Evolutionary conservation across 2,797 vertebrate genomes (phyloP), one percentile per base, ranked within the genome.

Genomic region (Crenichthys baileyi): DNA sequence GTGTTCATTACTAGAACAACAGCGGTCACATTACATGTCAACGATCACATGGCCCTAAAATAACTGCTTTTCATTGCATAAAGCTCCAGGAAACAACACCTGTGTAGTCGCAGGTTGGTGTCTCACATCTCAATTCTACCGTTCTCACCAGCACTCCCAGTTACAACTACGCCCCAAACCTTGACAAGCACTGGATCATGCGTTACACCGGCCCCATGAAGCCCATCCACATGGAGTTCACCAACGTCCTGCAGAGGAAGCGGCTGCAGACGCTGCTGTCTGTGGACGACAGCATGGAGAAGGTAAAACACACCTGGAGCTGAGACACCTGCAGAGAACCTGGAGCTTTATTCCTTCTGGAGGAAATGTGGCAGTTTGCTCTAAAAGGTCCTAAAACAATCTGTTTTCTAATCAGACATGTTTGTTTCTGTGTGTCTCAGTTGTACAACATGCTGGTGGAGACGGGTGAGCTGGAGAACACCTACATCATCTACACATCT

Each of bases 181-280:
- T 94, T 0, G 98, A 99, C 94, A 99, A 99, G 87, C 98, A 99
- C 90, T 99, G 98, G 98, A 99, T 99, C 93, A 97, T 99, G 97
- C 96, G 98, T 8, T 99, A 99, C 93, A 99, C 97, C 0, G 98
- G 98, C 22, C 90, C 98, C 78, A 99, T 99, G 98, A 97, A 95
- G 83, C 98, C 98, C 46, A 97, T 99, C 85, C 98, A 99, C 94
- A 99, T 99, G 98, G 96, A 99, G 88, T 99, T 99, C 95, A 99
- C 98, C 84, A 99, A 99, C 93, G 91, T 98, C 95, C 94, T 99
- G 2, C 98, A 99, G 94, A 95, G 97, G 82, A 98, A 97, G 76
- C 95, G 98, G 0, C 96, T 99, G 80, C 98, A 99, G 88, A 99
- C 98, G 0, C 96, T 99, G 36, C 95, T 98, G 94, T 99, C 97